A percentile compares a stretch with the other conserved stretches of the same genome.
Conservation (phyloP, 2,113 vertebrate species). For the Xyliphius kryptos region DNA sequence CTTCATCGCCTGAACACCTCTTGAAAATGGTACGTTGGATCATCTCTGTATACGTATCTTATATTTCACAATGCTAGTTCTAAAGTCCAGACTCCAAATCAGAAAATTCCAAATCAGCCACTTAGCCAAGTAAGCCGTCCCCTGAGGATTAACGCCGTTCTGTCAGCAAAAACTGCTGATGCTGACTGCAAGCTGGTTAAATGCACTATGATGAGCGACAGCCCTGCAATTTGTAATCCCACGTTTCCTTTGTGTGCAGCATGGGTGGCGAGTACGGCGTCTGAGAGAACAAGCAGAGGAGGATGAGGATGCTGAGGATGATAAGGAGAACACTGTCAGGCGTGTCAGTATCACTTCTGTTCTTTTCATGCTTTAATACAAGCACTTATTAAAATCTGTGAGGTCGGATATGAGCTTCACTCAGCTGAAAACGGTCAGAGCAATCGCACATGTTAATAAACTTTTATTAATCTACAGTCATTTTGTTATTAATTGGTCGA, state of each 20-base stretch:
- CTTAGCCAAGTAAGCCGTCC: no score
- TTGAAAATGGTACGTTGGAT: not conserved
- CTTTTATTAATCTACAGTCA: no score
- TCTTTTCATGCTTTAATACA: not conserved
- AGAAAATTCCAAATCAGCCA: no score
- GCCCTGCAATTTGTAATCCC: not conserved
- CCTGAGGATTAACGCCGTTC: no score
- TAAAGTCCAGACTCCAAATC: no score
- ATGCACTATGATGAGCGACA: no score
- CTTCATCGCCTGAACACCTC: not conserved
- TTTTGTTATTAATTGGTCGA: no score
- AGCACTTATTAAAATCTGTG: not conserved
- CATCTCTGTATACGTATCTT: not conserved
- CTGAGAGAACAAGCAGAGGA: slow-evolving; percentile 4
- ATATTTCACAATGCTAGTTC: not conserved
- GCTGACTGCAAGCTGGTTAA: no score
- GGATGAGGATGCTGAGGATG: slow-evolving; percentile 12
- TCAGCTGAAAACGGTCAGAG: no score
- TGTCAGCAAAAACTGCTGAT: no score
- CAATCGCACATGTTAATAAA: no score
- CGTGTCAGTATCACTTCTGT: not conserved
- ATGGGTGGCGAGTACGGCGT: not conserved
- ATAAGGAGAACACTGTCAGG: slow-evolving; percentile 12
- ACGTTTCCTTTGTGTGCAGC: not conserved
- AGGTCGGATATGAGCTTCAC: no score